Evolutionary conservation across 2,888 invertebrate species (phyloP).

Genomic region (Cloeon dipterum): DNA sequence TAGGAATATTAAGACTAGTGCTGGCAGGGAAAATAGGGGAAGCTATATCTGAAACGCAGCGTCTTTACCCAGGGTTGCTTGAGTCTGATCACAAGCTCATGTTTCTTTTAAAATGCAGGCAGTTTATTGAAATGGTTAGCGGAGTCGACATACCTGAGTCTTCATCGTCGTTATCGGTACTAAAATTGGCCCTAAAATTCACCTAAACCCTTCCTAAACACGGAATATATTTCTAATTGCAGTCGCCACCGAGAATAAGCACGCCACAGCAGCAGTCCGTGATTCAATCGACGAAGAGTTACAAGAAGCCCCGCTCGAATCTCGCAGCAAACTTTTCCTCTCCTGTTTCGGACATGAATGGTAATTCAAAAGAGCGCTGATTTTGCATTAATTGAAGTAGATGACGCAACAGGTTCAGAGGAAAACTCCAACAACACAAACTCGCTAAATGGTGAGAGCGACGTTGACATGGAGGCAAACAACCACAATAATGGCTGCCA

Average conservation of each 20-base stretch:
- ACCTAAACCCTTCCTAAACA: too few species aligned
- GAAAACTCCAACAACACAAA: neutral
- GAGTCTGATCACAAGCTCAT: constrained; percentile 76
- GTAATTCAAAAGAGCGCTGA: neutral
- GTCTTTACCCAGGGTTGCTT: constrained; percentile 79
- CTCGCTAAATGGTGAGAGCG: constrained; percentile 20
- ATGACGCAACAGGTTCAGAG: neutral
- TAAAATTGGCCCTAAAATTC: too few species aligned
- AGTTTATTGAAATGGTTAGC: constrained; percentile 97
- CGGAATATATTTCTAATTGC: too few species aligned
- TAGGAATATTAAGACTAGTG: constrained; percentile 83
- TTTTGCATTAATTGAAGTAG: neutral
- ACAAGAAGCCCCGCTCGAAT: neutral
- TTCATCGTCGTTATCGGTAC: too few species aligned
- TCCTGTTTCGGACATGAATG: constrained; percentile 23
- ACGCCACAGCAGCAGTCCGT: constrained; percentile 39
- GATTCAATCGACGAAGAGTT: constrained; percentile 50
- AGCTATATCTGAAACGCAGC: constrained; percentile 74
- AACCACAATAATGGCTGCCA: constrained; percentile 17
- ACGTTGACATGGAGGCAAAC: constrained; percentile 27
- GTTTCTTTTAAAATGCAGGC: constrained; percentile 90
- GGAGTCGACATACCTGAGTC: constrained; percentile 22
- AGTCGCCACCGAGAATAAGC: neutral
- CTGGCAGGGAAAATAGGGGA: constrained; percentile 85
- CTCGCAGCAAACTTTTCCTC: neutral